A percentile compares a stretch with the other conserved stretches of the same genome.
phyloP scores from a whole-genome alignment of 1,140 invertebrate species.

The Coelopa frigida region DNA sequence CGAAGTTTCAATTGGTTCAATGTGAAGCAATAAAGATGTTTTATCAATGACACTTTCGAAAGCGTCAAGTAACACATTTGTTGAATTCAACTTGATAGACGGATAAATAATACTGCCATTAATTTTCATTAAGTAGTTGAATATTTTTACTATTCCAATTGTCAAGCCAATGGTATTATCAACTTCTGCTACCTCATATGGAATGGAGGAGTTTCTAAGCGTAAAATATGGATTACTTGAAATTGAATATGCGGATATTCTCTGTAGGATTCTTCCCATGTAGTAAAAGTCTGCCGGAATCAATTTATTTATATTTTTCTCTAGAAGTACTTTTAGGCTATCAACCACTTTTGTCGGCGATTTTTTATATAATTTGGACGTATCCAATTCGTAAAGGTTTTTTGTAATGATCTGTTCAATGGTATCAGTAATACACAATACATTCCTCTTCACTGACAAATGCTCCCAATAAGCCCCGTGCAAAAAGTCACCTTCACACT shows the following conservation, averaged over 20 bases:
- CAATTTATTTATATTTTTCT: conserved; percentile 22
- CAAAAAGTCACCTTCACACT: conserved; percentile 32
- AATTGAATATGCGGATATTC: conserved; percentile 24
- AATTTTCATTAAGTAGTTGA: conserved; percentile 47
- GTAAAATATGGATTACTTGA: too few species aligned
- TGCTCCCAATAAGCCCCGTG: conserved; percentile 28
- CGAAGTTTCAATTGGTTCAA: too few species aligned
- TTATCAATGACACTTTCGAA: conserved; percentile 42
- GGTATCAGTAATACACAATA: not conserved
- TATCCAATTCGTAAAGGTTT: conserved; percentile 19
- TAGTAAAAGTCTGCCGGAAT: conserved; percentile 50
- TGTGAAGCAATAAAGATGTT: conserved; percentile 15
- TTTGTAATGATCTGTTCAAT: conserved; percentile 15
- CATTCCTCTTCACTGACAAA: not conserved
- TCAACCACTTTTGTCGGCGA: conserved; percentile 17
- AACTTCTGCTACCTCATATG: too few species aligned
- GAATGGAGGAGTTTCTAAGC: too few species aligned
- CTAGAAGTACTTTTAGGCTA: conserved; percentile 21
- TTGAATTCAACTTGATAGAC: conserved; percentile 49
- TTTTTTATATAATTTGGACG: conserved; percentile 5
- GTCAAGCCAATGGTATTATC: too few species aligned
- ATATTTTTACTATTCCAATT: conserved; percentile 47
- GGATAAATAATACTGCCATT: conserved; percentile 44
- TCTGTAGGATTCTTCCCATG: conserved; percentile 47
- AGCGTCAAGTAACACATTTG: conserved; percentile 49